A percentile compares a stretch with the other conserved stretches of the same genome.
phyloP scores from a whole-genome alignment of 2,888 invertebrate species.

The Troides oblongomaculatus region DNA sequence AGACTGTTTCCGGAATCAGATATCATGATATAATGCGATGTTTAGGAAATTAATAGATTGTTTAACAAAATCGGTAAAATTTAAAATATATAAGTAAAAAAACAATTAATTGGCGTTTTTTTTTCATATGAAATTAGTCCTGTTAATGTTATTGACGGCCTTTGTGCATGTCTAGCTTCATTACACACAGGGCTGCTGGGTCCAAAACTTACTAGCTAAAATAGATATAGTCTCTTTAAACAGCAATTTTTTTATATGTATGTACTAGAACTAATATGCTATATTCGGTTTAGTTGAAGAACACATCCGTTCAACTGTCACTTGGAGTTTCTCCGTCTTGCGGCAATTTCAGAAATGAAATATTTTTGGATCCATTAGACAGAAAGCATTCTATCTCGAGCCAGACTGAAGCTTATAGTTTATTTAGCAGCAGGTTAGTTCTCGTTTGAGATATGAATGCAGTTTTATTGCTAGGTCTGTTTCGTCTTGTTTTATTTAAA shows the following conservation, averaged over 20 bases:
- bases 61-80: too few relatives aligned
- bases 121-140: background rate
- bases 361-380: constrained; percentile 74
- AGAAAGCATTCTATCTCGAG: constrained; percentile 63
- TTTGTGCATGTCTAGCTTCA: too few relatives aligned
- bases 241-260: background rate
- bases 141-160: background rate
- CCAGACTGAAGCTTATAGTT: constrained; percentile 57
- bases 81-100: too few relatives aligned
- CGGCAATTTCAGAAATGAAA: constrained; percentile 74
- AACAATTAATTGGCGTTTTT: too few relatives aligned
- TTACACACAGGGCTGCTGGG: too few relatives aligned
- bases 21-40: too few relatives aligned
- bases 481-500: background rate
- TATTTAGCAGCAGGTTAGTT: constrained; percentile 49
- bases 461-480: background rate
- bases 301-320: constrained; percentile 70
- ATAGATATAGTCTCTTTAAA: background rate
- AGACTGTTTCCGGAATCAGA: too few relatives aligned
- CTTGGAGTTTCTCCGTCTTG: constrained; percentile 69
- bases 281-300: constrained; percentile 44
- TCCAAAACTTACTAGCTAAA: background rate
- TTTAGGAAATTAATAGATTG: too few relatives aligned
- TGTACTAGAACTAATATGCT: constrained; percentile 54
- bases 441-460: constrained; percentile 5